phyloP scores from a whole-genome alignment of 2,113 vertebrate species.

The Varanus salvator region DNA sequence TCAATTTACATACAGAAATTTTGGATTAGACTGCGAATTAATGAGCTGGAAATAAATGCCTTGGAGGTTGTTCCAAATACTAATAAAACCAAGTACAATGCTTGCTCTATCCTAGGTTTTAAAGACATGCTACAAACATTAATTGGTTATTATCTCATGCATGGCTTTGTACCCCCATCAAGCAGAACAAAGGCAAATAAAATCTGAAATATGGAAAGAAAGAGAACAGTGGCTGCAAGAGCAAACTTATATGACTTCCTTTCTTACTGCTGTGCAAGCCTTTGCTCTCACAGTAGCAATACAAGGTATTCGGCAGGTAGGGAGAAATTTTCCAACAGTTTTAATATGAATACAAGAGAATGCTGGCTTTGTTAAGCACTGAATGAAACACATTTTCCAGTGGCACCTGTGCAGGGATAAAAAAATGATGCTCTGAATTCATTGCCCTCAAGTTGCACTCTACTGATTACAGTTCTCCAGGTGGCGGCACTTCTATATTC shows the following conservation, averaged over 20 bases:
- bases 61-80: conserved; percentile 30
- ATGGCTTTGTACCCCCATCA: conserved; percentile 4
- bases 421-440: neutral
- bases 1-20: conserved; percentile 53
- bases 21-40: conserved; percentile 51
- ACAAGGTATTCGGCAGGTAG: neutral
- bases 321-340: neutral
- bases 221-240: neutral
- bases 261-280: neutral
- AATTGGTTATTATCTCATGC: conserved; percentile 39
- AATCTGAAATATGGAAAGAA: neutral
- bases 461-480: neutral
- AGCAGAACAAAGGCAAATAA: conserved; percentile 42
- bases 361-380: neutral
- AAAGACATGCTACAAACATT: conserved; percentile 44
- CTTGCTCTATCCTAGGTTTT: conserved; percentile 33
- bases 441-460: neutral
- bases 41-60: conserved; percentile 10
- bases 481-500: neutral
- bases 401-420: neutral
- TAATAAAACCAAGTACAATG: conserved; percentile 16
- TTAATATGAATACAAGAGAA: conserved; percentile 10
- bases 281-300: neutral
- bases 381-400: neutral
- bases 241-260: rapidly evolving